These are phyloP conservation scores for Seira musarum DNA, from an alignment of 2,888 invertebrate genomes.

Conservation along the genomic window DNA sequence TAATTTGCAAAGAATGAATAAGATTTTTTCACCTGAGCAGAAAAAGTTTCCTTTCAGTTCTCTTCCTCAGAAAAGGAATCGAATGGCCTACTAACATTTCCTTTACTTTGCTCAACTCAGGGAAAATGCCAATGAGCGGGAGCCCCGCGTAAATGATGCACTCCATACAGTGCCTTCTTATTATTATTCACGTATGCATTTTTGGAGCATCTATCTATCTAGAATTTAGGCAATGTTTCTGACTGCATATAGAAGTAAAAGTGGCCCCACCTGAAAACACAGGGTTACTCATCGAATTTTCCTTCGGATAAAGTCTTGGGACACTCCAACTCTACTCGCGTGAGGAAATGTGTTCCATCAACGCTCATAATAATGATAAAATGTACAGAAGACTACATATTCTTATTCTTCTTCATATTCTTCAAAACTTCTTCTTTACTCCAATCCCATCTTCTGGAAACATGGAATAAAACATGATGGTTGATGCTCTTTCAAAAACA, in stretches of 20 bases:
- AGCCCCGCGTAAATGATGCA: not conserved
- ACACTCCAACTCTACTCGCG: not conserved
- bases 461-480: too few relatives aligned
- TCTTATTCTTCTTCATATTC: too few relatives aligned
- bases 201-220: not conserved
- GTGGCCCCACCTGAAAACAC: too few relatives aligned
- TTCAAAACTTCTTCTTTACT: too few relatives aligned
- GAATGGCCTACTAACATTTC: slow-evolving; percentile 63
- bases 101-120: not conserved
- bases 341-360: not conserved
- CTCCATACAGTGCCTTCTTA: not conserved
- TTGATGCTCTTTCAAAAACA: too few relatives aligned
- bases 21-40: not conserved
- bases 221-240: too few relatives aligned
- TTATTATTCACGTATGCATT: not conserved
- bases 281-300: not conserved
- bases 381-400: not conserved
- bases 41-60: not conserved
- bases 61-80: not conserved
- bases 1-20: not conserved
- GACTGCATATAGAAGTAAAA: too few relatives aligned
- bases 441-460: too few relatives aligned
- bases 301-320: not conserved
- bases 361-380: slow-evolving; percentile 2
- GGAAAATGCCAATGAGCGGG: slow-evolving; percentile 44